A percentile compares a stretch with the other conserved stretches of the same genome.
phyloP scores from a whole-genome alignment of 2,113 vertebrate species.

The Rhabdornis inornatus region DNA sequence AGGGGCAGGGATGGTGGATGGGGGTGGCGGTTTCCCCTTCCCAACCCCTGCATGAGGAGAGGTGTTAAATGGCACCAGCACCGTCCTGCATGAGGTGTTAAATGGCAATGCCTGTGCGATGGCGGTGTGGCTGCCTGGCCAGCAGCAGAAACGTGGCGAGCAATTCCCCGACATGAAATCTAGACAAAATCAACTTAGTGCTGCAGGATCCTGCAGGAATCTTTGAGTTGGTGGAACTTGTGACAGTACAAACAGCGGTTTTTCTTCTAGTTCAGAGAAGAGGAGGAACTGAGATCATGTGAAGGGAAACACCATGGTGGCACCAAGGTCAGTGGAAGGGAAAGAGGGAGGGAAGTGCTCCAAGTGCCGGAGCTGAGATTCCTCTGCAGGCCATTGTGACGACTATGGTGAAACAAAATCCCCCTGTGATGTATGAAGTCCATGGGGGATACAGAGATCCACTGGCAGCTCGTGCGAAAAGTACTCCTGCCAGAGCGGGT shows the following conservation, averaged over 20 bases:
- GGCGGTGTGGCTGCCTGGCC: neutral
- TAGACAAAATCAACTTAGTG: neutral
- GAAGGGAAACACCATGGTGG: neutral
- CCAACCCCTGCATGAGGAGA: neutral
- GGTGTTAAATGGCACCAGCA: accelerated
- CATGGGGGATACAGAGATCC: neutral
- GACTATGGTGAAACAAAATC: neutral
- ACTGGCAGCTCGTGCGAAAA: neutral
- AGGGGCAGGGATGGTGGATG: neutral
- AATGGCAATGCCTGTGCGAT: neutral
- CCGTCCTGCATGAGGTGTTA: neutral
- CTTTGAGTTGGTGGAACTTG: neutral
- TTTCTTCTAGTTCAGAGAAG: neutral
- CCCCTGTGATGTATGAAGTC: neutral
- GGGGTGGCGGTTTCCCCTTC: neutral
- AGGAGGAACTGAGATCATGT: neutral
- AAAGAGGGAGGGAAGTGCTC: neutral
- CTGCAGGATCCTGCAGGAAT: neutral
- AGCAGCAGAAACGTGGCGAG: accelerated
- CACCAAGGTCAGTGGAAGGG: neutral
- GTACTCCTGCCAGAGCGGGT: accelerated
- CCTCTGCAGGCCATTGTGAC: neutral
- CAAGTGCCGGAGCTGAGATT: neutral
- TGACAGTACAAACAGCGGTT: neutral
- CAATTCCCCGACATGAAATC: neutral